A percentile compares a stretch with the other conserved stretches of the same genome.
These are phyloP conservation scores for Agriopis marginaria DNA, from an alignment of 2,888 invertebrate genomes.

Conservation along the genomic window DNA sequence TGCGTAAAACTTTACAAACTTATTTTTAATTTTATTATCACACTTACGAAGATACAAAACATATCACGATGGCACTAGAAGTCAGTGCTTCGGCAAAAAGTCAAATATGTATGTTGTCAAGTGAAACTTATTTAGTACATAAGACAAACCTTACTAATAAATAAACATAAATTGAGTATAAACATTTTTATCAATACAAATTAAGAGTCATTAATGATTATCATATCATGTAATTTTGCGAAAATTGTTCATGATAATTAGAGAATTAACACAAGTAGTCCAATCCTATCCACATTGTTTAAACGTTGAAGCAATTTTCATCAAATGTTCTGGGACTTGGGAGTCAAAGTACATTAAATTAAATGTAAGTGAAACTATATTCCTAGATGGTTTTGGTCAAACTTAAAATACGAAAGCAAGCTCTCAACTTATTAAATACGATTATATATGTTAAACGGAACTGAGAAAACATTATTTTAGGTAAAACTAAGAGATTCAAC, in stretches of 20 bases:
- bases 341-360: not conserved
- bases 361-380: conserved; percentile 6
- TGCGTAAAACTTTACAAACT: conserved; percentile 61
- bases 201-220: conserved; percentile 2
- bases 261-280: too few species aligned
- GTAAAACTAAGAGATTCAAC: conserved; percentile 6
- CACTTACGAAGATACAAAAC: conserved; percentile 85
- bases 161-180: conserved; percentile 53
- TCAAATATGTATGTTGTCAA: conserved; percentile 51
- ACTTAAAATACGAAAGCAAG: conserved; percentile 10
- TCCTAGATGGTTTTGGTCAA: conserved; percentile 21
- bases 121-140: conserved; percentile 31
- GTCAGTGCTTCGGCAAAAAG: conserved; percentile 81
- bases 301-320: not conserved
- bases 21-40: conserved; percentile 83
- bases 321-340: not conserved
- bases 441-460: conserved; percentile 1
- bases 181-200: conserved; percentile 36
- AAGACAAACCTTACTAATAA: conserved; percentile 51
- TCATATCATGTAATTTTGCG: not conserved
- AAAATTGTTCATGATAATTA: too few species aligned
- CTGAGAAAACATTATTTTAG: not conserved
- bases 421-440: conserved; percentile 12
- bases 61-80: conserved; percentile 86
- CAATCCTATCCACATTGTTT: too few species aligned